phyloP scores from a whole-genome alignment of 1,140 invertebrate genomes.

The Leptonema lineaticorne region DNA sequence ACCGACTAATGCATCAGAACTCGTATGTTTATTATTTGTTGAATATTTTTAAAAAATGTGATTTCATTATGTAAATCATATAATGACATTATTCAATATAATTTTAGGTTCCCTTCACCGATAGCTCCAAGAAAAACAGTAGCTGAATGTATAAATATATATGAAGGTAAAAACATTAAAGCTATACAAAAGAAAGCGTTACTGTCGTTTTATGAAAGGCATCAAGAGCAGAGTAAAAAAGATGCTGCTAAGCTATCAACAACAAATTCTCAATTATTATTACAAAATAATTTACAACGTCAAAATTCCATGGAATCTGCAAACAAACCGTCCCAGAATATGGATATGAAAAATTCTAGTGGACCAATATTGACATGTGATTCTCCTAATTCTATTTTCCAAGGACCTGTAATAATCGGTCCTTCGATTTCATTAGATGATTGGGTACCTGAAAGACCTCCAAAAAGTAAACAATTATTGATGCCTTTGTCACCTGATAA shows the following conservation, averaged over 20 bases:
- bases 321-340: neutral
- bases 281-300: conserved; percentile 8
- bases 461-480: conserved; percentile 72
- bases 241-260: neutral
- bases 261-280: neutral
- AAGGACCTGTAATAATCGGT: conserved; percentile 64
- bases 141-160: conserved; percentile 72
- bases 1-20: conserved; percentile 35
- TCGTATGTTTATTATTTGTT: conserved; percentile 22
- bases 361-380: conserved; percentile 20
- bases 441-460: conserved; percentile 69
- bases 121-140: conserved; percentile 63
- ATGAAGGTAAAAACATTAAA: conserved; percentile 73
- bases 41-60: neutral
- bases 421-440: conserved; percentile 67
- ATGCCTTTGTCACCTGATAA: conserved; percentile 55
- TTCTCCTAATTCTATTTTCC: conserved; percentile 36
- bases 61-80: neutral
- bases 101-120: conserved; percentile 46
- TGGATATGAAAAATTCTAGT: neutral
- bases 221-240: conserved; percentile 52
- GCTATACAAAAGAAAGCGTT: conserved; percentile 86
- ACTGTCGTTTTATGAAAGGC: conserved; percentile 80
- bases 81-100: conserved; percentile 4
- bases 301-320: conserved; percentile 11